Evolutionary conservation across 2,113 vertebrate genomes (phyloP), one percentile per base, ranked within the genome.

Genomic region (Crotalus helleri): DNA sequence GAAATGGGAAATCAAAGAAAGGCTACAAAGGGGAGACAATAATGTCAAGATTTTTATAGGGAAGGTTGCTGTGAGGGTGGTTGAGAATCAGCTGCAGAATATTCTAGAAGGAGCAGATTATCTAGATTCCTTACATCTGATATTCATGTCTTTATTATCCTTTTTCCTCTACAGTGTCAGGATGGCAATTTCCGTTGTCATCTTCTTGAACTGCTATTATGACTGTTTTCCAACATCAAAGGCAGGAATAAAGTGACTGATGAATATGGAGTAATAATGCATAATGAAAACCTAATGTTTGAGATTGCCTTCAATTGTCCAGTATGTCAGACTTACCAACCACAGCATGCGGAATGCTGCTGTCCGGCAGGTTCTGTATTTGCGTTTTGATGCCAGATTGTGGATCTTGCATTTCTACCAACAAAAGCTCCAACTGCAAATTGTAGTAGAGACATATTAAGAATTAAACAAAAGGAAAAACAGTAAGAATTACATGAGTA

Each of bases 381-480:
- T 99, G 98, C 0, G 96, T 98, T 95, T 98, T 98, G 55, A 99
- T 96, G 54, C 99, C 99, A 0, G 96, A 97, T 29, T 98, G 98
- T 1, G 98, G 98, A 92, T 98, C 98, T 97, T 99, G 99, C 99
- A 99, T 99, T 97, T 99, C 98, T 97, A 99, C 97, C 95, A 99
- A 95, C 0, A 99, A 97, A 0, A 96, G 95, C 94, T 99, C 99
- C 0, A 99, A 97, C 99, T 99, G 97, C 81, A 96, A 95, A 46
- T 95, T 61, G 95, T 0, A 1, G n/a, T 44, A 9, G 59, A 85
- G n/a, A 74, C 11, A 51, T 51, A 29, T 58, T 59, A 85, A 39
- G 33, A 58, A 57, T 58, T 39, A 85, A 90, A 85, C 53, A 39
- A 15, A n/a, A 92, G 44, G 21, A 61, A 86, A 49, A 51, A 19